Percentiles rank a stretch among this genome's conserved stretches.
These are phyloP conservation scores for Prorops nasuta DNA, from an alignment of 1,140 invertebrate genomes.

Conservation along the genomic window DNA sequence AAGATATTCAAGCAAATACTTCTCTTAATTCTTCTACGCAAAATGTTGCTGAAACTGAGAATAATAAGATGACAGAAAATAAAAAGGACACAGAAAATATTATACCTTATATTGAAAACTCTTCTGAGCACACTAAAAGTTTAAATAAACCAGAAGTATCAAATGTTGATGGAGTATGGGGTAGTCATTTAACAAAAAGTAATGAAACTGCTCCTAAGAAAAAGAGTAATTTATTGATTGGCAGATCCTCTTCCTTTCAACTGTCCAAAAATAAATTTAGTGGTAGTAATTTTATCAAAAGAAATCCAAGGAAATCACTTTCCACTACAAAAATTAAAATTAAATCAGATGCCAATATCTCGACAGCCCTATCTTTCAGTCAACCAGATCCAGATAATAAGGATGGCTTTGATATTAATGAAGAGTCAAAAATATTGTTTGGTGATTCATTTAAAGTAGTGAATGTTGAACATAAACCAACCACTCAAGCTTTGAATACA, in stretches of 20 bases:
- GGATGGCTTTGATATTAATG: slow-evolving; percentile 7
- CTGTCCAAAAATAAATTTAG: slow-evolving; percentile 72
- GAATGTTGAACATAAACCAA: slow-evolving; percentile 20
- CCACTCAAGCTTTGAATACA: slow-evolving; percentile 43
- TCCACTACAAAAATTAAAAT: slow-evolving; percentile 37
- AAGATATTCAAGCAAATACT: slow-evolving; percentile 26
- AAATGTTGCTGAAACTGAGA: not conserved
- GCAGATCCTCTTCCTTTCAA: slow-evolving; percentile 49
- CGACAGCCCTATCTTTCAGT: not conserved
- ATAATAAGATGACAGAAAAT: not conserved
- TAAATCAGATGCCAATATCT: slow-evolving; percentile 18
- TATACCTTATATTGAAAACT: slow-evolving; percentile 9
- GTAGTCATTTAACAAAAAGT: slow-evolving; percentile 59
- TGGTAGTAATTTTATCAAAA: slow-evolving; percentile 65
- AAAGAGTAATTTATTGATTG: slow-evolving; percentile 34
- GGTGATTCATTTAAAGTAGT: slow-evolving; percentile 37
- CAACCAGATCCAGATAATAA: not conserved
- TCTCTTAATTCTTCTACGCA: slow-evolving; percentile 20
- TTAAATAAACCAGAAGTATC: slow-evolving; percentile 12
- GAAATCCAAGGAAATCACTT: slow-evolving; percentile 74
- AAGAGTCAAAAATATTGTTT: slow-evolving; percentile 20
- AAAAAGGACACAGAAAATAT: slow-evolving; percentile 25
- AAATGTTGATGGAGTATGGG: slow-evolving; percentile 59
- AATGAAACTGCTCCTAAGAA: slow-evolving; percentile 32
- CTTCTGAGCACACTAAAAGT: not conserved